Conservation (phyloP, 1,140 invertebrate genomes). For the Lycorma delicatula region DNA sequence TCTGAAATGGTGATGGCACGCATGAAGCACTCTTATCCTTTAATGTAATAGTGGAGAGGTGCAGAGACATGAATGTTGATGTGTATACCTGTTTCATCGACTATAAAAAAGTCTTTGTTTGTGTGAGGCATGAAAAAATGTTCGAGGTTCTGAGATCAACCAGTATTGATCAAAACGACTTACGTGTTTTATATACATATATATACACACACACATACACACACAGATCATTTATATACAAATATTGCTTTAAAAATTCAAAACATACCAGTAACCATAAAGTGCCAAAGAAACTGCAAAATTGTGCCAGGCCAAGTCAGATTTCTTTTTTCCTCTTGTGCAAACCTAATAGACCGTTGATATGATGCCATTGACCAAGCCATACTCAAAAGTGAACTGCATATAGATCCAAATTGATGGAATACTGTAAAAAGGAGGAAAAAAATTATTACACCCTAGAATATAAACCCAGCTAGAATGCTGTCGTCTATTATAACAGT, state of each 20-base stretch:
- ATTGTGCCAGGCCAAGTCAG: slow-evolving; percentile 53
- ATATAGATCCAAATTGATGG: slow-evolving; percentile 60
- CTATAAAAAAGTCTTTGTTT: slow-evolving; percentile 22
- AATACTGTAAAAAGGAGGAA: slow-evolving; percentile 48
- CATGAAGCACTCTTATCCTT: too few species aligned
- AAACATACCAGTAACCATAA: slow-evolving; percentile 58
- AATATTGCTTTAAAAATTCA: neutral
- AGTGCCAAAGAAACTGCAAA: slow-evolving; percentile 69
- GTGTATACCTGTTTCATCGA: slow-evolving; percentile 25
- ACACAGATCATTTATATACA: too few species aligned
- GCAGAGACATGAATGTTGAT: slow-evolving; percentile 20
- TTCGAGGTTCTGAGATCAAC: slow-evolving; percentile 7
- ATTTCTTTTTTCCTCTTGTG: slow-evolving; percentile 60
- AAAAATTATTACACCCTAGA: too few species aligned
- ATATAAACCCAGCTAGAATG: too few species aligned
- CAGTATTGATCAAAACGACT: slow-evolving; percentile 11
- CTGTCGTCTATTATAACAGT: too few species aligned
- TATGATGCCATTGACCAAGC: slow-evolving; percentile 81
- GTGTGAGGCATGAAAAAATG: slow-evolving; percentile 17
- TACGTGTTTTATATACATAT: too few species aligned
- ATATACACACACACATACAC: neutral
- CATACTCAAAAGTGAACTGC: slow-evolving; percentile 67
- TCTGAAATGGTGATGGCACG: too few species aligned
- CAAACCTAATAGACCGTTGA: slow-evolving; percentile 65
- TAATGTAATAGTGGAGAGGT: too few species aligned